phyloP scores from a whole-genome alignment of 2,888 invertebrate species.

The Hyles lineata region DNA sequence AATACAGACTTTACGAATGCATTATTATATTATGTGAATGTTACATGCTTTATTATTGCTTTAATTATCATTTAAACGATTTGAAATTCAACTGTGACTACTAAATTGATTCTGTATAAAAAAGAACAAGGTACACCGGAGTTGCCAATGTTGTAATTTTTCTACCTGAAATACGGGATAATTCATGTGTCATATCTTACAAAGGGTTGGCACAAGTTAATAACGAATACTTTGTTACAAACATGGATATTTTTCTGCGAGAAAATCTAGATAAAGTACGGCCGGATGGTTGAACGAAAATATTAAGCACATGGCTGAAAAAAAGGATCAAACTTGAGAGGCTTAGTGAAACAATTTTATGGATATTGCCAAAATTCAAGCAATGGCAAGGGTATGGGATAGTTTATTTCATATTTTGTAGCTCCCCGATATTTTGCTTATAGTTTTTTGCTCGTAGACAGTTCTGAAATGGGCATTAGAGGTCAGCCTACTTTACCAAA shows the following conservation, averaged over 20 bases:
- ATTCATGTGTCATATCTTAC: slow-evolving; percentile 30
- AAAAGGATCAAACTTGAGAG: background rate
- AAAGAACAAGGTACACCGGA: background rate
- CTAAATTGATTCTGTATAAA: background rate
- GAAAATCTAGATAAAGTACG: slow-evolving; percentile 15
- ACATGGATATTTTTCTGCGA: background rate
- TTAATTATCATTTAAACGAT: no score
- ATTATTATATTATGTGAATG: no score
- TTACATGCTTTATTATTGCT: no score
- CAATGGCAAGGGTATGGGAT: background rate
- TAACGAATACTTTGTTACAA: slow-evolving; percentile 10
- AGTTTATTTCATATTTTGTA: background rate
- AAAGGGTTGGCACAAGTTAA: slow-evolving; percentile 10
- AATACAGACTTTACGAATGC: no score
- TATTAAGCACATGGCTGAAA: slow-evolving; percentile 20
- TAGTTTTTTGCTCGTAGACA: background rate
- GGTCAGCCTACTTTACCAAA: background rate
- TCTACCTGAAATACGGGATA: background rate
- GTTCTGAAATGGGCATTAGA: background rate
- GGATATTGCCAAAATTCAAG: background rate
- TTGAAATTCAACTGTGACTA: no score
- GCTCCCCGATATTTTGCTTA: background rate
- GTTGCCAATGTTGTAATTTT: slow-evolving; percentile 14
- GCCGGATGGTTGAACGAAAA: slow-evolving; percentile 9
- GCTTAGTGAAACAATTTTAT: background rate